phyloP scores from a whole-genome alignment of 2,888 invertebrate genomes.

The Archips crataeganus region DNA sequence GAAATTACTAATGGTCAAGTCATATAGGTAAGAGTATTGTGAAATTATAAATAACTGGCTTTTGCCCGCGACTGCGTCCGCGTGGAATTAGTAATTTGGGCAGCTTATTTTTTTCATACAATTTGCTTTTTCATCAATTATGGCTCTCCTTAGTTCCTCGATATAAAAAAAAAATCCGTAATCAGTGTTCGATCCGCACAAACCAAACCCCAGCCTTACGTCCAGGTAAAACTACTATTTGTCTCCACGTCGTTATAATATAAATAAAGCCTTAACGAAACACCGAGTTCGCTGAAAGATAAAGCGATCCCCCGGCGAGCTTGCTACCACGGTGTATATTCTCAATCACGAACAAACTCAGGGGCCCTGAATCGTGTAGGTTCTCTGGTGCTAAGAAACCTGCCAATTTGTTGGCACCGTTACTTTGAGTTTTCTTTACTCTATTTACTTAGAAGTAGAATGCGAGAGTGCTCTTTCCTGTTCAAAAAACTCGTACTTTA shows the following conservation, averaged over 20 bases:
- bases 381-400: conserved; percentile 30
- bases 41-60: too few relatives aligned
- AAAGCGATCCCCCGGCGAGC: conserved; percentile 41
- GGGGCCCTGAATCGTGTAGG: not conserved
- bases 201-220: conserved; percentile 20
- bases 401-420: conserved; percentile 39
- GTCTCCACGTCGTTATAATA: conserved; percentile 39
- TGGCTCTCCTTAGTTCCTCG: too few relatives aligned
- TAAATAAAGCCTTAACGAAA: conserved; percentile 42
- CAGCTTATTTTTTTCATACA: too few relatives aligned
- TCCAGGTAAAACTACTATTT: conserved; percentile 36
- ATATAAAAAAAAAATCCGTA: too few relatives aligned
- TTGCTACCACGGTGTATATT: conserved; percentile 15
- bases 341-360: conserved; percentile 6
- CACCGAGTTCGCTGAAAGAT: conserved; percentile 42
- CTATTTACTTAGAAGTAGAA: conserved; percentile 28
- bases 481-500: conserved; percentile 41
- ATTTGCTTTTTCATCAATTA: too few relatives aligned
- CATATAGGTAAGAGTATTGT: too few relatives aligned
- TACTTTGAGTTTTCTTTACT: conserved; percentile 36
- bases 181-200: not conserved
- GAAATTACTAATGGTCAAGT: too few relatives aligned
- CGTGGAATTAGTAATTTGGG: too few relatives aligned
- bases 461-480: conserved; percentile 40
- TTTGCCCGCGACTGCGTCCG: too few relatives aligned